A percentile compares a stretch with the other conserved stretches of the same genome.
phyloP scores from a whole-genome alignment of 2,888 invertebrate genomes.

The Yponomeuta malinellus region DNA sequence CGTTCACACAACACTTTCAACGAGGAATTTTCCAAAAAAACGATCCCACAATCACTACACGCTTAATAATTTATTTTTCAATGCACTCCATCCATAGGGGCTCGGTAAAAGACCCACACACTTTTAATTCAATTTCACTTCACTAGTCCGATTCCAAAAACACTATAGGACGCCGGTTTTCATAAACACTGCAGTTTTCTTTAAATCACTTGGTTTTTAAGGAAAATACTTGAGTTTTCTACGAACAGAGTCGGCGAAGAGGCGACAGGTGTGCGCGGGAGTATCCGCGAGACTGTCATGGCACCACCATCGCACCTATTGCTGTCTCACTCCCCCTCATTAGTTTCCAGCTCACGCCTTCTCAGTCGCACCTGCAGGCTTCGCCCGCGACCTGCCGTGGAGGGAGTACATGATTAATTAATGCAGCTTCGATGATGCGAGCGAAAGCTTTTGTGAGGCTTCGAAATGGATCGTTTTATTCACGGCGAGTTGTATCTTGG shows the following conservation, averaged over 20 bases:
- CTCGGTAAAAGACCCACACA: slow-evolving; percentile 2
- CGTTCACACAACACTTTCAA: slow-evolving; percentile 2
- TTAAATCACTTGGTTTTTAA: background rate
- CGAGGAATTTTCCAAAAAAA: background rate
- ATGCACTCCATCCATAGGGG: slow-evolving; percentile 3
- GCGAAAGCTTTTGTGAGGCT: slow-evolving; percentile 13
- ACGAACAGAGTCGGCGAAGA: background rate
- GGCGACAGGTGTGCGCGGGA: slow-evolving; percentile 4
- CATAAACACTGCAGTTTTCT: background rate
- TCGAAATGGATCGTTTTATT: slow-evolving; percentile 1
- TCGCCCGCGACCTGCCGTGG: slow-evolving; percentile 14
- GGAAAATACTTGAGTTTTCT: background rate
- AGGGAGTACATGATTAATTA: slow-evolving; percentile 16
- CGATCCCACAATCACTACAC: slow-evolving; percentile 1
- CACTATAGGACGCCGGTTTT: background rate
- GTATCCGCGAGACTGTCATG: slow-evolving; percentile 15
- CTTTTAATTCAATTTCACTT: background rate
- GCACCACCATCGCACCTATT: slow-evolving; percentile 15
- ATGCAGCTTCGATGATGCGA: slow-evolving; percentile 15
- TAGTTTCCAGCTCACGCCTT: slow-evolving; percentile 13
- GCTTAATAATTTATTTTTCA: slow-evolving; percentile 9
- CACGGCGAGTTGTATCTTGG: background rate
- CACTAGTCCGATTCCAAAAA: background rate
- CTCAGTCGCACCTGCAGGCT: slow-evolving; percentile 16
- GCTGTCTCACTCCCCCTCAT: slow-evolving; percentile 18